Conservation (phyloP, 2,113 vertebrate genomes). For the Scytalopus superciliaris region DNA sequence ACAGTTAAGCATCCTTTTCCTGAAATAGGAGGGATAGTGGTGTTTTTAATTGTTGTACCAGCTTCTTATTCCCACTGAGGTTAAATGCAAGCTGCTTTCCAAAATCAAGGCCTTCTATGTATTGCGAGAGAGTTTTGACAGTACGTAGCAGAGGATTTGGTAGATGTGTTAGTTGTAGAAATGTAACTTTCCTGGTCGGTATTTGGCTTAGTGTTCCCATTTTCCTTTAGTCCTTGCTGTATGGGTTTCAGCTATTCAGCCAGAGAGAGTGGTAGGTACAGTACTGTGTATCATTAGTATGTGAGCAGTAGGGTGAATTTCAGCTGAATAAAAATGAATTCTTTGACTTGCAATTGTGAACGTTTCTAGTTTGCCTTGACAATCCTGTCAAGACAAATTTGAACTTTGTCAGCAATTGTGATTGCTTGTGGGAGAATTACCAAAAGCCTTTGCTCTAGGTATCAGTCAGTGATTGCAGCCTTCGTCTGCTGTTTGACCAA, state of each 20-base stretch:
- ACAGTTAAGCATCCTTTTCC: not conserved
- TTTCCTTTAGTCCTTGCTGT: not conserved
- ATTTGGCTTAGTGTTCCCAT: not conserved
- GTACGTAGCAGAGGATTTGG: not conserved
- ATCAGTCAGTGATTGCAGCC: constrained; percentile 67
- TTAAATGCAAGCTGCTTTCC: not conserved
- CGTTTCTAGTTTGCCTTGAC: constrained; percentile 56
- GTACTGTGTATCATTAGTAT: constrained; percentile 40
- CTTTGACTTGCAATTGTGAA: constrained; percentile 52
- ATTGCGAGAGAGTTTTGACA: not conserved
- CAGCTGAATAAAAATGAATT: constrained; percentile 49
- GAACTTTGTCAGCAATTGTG: constrained; percentile 55
- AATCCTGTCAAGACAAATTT: constrained; percentile 64
- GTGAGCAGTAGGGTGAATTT: constrained; percentile 29
- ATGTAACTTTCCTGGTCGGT: not conserved
- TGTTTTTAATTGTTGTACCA: not conserved
- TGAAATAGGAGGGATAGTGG: not conserved
- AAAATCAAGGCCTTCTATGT: not conserved
- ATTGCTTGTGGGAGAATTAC: constrained; percentile 46
- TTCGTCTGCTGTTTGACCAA: constrained; percentile 68
- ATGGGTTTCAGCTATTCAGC: not conserved
- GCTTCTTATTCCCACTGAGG: not conserved
- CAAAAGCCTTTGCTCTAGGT: constrained; percentile 54
- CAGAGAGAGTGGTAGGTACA: not conserved
- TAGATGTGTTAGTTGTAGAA: not conserved